phyloP scores from a whole-genome alignment of 1,140 invertebrate species.

The Diabrotica undecimpunctata region DNA sequence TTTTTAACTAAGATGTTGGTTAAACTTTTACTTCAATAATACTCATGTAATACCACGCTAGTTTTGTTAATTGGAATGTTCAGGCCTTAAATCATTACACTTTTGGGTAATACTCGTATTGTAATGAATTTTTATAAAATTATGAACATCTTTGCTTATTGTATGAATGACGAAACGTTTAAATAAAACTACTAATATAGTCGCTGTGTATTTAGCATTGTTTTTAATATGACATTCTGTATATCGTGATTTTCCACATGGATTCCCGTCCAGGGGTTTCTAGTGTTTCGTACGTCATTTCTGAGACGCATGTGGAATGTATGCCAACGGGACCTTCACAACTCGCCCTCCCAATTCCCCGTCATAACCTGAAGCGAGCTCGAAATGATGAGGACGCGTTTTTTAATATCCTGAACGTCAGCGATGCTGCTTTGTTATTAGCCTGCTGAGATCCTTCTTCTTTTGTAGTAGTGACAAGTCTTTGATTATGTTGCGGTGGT shows the following conservation, averaged over 20 bases:
- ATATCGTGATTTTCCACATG: background rate
- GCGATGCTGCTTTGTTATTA: conserved; percentile 17
- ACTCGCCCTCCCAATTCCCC: background rate
- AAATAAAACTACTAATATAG: no score
- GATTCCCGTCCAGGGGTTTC: background rate
- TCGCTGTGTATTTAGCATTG: no score
- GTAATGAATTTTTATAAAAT: no score
- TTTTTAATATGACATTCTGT: background rate
- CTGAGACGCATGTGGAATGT: conserved; percentile 7
- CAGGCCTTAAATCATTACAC: no score
- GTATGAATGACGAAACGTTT: no score
- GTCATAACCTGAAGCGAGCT: background rate
- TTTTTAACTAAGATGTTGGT: no score
- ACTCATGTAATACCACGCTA: no score
- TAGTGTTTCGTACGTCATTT: background rate
- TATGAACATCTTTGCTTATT: no score
- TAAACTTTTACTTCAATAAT: no score
- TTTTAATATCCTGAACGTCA: conserved; percentile 25
- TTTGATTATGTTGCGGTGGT: conserved; percentile 8
- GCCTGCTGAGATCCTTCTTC: conserved; percentile 5
- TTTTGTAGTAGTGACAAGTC: conserved; percentile 19
- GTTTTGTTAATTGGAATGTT: no score
- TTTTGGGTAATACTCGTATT: no score
- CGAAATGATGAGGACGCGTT: conserved; percentile 19
- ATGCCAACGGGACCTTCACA: conserved; percentile 6